Evolutionary conservation across 1,140 invertebrate species (phyloP), one percentile per base, ranked within the genome.

Genomic region (Melipona quadrifasciata): DNA sequence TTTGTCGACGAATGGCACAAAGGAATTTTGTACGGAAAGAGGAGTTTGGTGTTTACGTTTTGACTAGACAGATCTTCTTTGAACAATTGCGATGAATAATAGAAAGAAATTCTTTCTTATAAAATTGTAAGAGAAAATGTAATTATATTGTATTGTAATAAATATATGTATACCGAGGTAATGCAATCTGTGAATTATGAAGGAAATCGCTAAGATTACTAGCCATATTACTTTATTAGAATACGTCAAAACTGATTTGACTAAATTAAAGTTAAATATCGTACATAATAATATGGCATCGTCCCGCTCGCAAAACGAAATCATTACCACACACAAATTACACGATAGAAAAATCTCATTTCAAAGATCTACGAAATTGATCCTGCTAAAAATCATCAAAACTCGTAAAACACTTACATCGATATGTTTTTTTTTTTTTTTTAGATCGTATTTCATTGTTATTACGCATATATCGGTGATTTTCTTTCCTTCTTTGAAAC

Each of bases 231-330:
- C n/a, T 84, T 84, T 84, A 84, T 84, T 79, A 51, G 65, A 64
- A n/a, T 71, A 68, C 47, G 76, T 61, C 82, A 84, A 79, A 51
- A 24, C 64, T 19, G 17, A 57, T 64, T 27, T 64, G 82, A 84
- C 57, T 55, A 34, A 77, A 27, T 71, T 53, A 70, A 79, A 79
- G 71, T 79, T 79, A 71, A 84, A 84, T 79, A 78, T 78, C 39
- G 31, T 84, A 84, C 76, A 84, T 58, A 21, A 53, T 84, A 84
- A 71, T 83, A 83, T 84, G 76, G 82, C 82, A 61, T 84, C 67
- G 19, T 84, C 27, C 34, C 67, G 47, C n/a, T 61, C 27, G 55
- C 75, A 83, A 83, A 51, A 78, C 58, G n/a, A 67, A 82, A 82
- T 82, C 31, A 19, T 31, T 75, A 67, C 58, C 55, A 27, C 80